Evolutionary conservation across 2,113 vertebrate genomes (phyloP).

Genomic region (Natator depressus): DNA sequence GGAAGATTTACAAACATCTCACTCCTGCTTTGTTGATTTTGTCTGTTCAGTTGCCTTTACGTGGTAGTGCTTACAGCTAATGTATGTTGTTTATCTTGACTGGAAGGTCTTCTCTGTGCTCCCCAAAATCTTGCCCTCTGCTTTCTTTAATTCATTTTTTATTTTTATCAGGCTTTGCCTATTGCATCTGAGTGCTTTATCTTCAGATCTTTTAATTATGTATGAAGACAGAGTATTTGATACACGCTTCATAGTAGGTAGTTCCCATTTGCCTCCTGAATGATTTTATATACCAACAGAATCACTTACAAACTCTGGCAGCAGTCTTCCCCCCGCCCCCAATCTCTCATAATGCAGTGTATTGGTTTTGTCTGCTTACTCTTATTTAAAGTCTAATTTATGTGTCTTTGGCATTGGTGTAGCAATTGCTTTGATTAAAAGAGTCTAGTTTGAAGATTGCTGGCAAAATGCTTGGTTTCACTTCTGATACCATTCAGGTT

Average conservation of each 20-base stretch:
- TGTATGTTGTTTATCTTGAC: not conserved
- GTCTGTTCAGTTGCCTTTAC: not conserved
- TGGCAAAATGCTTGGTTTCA: conserved; percentile 31
- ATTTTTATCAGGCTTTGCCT: not conserved
- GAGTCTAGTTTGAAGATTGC: conserved; percentile 51
- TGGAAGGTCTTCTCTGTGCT: not conserved
- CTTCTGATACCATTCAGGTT: not conserved
- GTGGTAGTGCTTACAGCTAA: not conserved
- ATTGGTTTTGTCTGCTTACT: not conserved
- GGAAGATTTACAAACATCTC: not conserved
- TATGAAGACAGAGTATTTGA: not conserved
- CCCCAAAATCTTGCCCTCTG: not conserved
- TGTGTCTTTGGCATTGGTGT: conserved; percentile 15
- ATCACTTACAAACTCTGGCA: not conserved
- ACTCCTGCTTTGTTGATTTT: not conserved
- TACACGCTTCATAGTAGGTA: not conserved
- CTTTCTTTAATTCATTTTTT: not conserved
- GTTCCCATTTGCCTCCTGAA: not conserved
- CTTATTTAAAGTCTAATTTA: conserved; percentile 35
- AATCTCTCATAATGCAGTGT: conserved; percentile 8
- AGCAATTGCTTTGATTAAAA: conserved; percentile 51
- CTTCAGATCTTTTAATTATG: not conserved
- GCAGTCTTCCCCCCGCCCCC: not conserved
- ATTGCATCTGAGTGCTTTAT: not conserved
- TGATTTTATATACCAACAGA: not conserved